Conservation (phyloP, 2,888 invertebrate genomes). For the Cephus pulcher region DNA sequence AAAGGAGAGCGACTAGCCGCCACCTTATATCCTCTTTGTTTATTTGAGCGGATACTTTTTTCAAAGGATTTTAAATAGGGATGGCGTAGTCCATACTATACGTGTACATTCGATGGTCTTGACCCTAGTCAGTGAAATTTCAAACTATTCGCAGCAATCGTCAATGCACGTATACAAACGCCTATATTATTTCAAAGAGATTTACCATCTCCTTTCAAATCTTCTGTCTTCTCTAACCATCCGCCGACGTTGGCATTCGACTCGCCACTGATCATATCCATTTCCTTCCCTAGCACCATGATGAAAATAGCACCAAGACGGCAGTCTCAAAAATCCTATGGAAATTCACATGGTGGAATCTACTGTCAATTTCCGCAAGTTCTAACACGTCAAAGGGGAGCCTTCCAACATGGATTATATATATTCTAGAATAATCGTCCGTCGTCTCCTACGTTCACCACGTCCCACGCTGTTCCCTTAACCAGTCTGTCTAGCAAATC, state of each 20-base stretch:
- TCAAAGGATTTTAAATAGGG: no score
- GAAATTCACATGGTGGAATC: not conserved
- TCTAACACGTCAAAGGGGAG: not conserved
- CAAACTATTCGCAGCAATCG: not conserved
- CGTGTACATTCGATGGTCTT: not conserved
- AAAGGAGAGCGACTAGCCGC: no score
- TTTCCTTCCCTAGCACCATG: constrained; percentile 49
- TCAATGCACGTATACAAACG: not conserved
- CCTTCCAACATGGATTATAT: not conserved
- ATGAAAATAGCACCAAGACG: not conserved
- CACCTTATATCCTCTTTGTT: no score
- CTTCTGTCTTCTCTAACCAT: constrained; percentile 47
- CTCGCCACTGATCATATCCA: constrained; percentile 32
- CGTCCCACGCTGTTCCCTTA: not conserved
- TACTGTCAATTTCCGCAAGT: not conserved
- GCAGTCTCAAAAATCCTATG: not conserved
- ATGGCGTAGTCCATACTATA: no score
- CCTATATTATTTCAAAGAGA: constrained; percentile 8
- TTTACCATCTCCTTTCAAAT: constrained; percentile 43
- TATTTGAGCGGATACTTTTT: no score
- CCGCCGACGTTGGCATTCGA: constrained; percentile 43
- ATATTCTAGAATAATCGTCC: not conserved
- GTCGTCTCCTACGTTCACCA: not conserved
- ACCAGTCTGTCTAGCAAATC: not conserved
- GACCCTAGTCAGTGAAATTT: not conserved